Conservation (phyloP, 2,888 invertebrate genomes). For the Chrysolina oricalcia region DNA sequence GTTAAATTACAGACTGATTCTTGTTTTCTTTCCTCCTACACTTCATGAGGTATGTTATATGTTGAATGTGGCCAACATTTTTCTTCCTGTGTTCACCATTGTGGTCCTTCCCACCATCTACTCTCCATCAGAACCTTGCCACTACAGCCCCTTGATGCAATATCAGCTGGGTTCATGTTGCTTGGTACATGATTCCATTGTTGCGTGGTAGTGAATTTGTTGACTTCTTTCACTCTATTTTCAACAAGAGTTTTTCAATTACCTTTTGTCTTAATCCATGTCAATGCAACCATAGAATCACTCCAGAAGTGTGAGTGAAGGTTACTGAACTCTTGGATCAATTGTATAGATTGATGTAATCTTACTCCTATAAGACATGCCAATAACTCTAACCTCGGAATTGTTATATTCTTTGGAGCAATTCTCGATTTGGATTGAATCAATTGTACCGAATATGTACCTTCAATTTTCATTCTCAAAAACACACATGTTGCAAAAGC, state of each 20-base stretch:
- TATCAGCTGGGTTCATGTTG: neutral
- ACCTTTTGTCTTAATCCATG: slow-evolving; percentile 22
- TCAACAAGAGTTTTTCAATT: no score
- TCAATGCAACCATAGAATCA: slow-evolving; percentile 25
- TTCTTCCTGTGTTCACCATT: neutral
- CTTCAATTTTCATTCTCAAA: no score
- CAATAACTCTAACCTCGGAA: no score
- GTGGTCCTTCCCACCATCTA: neutral
- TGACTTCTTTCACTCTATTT: slow-evolving; percentile 23
- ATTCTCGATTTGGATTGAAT: no score
- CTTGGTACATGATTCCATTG: slow-evolving; percentile 9
- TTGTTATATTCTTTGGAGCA: neutral
- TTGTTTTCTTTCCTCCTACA: neutral
- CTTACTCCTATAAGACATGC: neutral
- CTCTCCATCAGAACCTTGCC: no score
- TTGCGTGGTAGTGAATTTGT: no score
- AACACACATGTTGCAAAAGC: no score
- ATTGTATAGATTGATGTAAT: neutral
- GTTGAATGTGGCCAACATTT: neutral
- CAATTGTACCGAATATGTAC: no score
- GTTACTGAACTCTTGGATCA: neutral
- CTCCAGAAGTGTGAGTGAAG: slow-evolving; percentile 19
- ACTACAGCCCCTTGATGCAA: slow-evolving; percentile 1
- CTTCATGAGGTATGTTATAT: neutral
- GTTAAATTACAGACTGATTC: neutral